These are phyloP conservation scores for Synchiropus splendidus DNA, from an alignment of 2,113 vertebrate genomes.

Conservation along the genomic window DNA sequence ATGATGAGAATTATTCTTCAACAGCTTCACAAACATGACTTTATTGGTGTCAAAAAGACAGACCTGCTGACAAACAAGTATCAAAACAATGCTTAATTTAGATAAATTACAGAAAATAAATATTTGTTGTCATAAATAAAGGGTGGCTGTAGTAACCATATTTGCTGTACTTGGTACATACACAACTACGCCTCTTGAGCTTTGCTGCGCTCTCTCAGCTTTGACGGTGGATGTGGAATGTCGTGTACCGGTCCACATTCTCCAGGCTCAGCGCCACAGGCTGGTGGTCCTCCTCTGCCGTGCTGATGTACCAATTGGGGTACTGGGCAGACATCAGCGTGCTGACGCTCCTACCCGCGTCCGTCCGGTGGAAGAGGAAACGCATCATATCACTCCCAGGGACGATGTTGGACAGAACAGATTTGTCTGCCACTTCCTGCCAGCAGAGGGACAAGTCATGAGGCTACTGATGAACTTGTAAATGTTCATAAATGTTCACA, in stretches of 20 bases:
- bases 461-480: not conserved
- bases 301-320: conserved; percentile 59
- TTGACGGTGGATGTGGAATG: conserved; percentile 33
- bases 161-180: too few species aligned
- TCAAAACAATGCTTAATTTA: too few species aligned
- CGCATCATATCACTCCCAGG: conserved; percentile 20
- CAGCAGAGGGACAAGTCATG: not conserved
- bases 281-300: conserved; percentile 14
- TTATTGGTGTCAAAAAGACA: too few species aligned
- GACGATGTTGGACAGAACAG: conserved; percentile 4
- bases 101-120: too few species aligned
- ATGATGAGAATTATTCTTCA: too few species aligned
- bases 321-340: conserved; percentile 44
- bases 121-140: too few species aligned
- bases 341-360: conserved; percentile 29
- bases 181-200: too few species aligned
- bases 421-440: conserved; percentile 36
- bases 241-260: conserved; percentile 2
- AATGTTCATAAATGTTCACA: too few species aligned
- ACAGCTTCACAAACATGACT: not conserved
- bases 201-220: not conserved
- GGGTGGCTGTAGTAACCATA: too few species aligned
- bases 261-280: conserved; percentile 36
- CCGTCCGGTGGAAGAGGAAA: conserved; percentile 56
- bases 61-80: too few species aligned